Conservation (phyloP, 2,113 vertebrate species). For the Plectropomus leopardus region DNA sequence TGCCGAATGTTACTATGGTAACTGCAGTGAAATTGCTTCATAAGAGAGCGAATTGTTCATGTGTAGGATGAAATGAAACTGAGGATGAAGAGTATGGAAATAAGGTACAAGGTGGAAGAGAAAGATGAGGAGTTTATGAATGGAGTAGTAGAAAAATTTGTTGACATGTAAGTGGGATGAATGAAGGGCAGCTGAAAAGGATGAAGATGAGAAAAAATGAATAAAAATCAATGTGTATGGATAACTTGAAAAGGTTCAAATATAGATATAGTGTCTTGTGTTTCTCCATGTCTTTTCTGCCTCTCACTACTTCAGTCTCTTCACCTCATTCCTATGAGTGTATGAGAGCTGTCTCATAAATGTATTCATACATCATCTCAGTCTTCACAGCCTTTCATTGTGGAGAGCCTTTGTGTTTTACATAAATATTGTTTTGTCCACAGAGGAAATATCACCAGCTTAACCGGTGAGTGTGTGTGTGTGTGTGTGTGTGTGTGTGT, state of each 20-base stretch:
- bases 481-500: no score
- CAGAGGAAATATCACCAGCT: conserved; percentile 7
- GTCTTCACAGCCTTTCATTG: conserved; percentile 19
- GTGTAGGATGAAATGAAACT: conserved; percentile 60
- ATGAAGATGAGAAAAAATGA: neutral
- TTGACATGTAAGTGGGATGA: neutral
- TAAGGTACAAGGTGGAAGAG: neutral
- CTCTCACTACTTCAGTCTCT: conserved; percentile 15
- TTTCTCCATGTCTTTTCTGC: neutral
- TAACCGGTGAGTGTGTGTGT: conserved; percentile 3
- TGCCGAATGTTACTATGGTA: conserved; percentile 79
- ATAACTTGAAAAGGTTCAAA: neutral
- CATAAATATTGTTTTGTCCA: conserved; percentile 28
- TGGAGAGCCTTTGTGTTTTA: conserved; percentile 31
- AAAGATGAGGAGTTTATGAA: conserved; percentile 46
- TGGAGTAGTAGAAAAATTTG: neutral
- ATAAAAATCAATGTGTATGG: neutral
- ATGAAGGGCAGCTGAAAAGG: neutral
- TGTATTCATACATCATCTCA: conserved; percentile 13
- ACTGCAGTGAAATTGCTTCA: conserved; percentile 69
- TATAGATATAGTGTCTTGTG: no score
- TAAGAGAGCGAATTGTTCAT: conserved; percentile 44
- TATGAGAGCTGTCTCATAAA: conserved; percentile 4
- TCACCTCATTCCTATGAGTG: neutral
- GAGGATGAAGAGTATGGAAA: conserved; percentile 41